Evolutionary conservation across 2,888 invertebrate genomes (phyloP), one percentile per base, ranked within the genome.

Genomic region (Luperina nickerlii): DNA sequence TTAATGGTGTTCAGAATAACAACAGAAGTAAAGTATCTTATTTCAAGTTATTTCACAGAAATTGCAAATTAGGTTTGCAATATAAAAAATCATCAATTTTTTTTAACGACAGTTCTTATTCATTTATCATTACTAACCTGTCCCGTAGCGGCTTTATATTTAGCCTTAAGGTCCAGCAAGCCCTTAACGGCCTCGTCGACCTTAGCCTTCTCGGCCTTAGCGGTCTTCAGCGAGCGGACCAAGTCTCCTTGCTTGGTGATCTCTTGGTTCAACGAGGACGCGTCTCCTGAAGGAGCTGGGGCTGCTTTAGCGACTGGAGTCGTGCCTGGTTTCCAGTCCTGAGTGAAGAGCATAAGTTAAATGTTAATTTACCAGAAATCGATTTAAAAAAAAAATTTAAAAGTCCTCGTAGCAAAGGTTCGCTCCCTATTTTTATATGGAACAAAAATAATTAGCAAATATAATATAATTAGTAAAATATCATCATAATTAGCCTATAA

Each of bases 91-190:
- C 5, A 18, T n/a, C 1, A 8, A 8, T 0, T 18, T 6, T 27
- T 68, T 32, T 68, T 3, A 24, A 65, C 6, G 45, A 20, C 6
- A 27, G 13, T 8, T 48, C 2, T 32, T 69, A 20, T 48, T 20
- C 2, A 13, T 54, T 15, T 9, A 13, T 69, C 20, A 20, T 69
- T 48, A 48, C 75, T 68, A 18, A 84, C 84, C 74, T 84, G 87
- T 65, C 84, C 84, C 6, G 84, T 93, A 71, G 93, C 92, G 2
- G 96, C 95, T 93, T 98, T 99, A 92, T 97, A 99, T 87, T 98
- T 97, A 9, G 97, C 95, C 94, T 99, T 99, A 1, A 99, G 94
- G 0, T 97, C 96, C 63, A 98, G 92, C n/a, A 99, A 94, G 5
- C 90, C 82, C 91, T 98, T 98, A 0, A 96, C 94, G 0, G 96